Conservation (phyloP, 2,113 vertebrate genomes). For the Sisor rabdophorus region DNA sequence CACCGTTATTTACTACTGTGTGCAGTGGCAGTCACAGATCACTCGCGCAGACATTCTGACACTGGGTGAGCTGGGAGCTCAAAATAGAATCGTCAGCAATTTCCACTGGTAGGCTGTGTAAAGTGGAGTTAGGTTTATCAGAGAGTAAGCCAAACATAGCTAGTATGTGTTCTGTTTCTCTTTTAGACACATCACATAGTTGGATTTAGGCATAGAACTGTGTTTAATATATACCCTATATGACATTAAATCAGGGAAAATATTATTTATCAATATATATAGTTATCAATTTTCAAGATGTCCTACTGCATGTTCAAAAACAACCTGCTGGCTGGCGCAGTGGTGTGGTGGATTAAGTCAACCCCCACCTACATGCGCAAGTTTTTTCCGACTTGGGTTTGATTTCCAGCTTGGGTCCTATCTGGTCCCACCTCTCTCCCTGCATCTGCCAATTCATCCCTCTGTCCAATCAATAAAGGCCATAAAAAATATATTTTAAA, state of each 20-base stretch:
- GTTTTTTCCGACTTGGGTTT: too few relatives aligned
- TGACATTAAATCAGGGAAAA: not conserved
- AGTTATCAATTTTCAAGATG: too few relatives aligned
- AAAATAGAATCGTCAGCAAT: constrained; percentile 72
- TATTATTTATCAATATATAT: too few relatives aligned
- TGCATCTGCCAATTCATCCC: too few relatives aligned
- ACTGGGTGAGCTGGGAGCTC: constrained; percentile 66
- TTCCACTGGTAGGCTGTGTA: constrained; percentile 27
- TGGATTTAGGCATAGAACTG: not conserved
- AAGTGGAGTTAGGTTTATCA: constrained; percentile 57
- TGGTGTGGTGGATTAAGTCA: too few relatives aligned
- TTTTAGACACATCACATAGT: not conserved
- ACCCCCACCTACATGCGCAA: too few relatives aligned
- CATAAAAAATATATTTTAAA: too few relatives aligned
- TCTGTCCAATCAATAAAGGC: too few relatives aligned
- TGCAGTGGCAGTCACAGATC: constrained; percentile 75
- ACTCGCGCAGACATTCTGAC: constrained; percentile 76
- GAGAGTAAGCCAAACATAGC: constrained; percentile 5
- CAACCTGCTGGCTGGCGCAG: too few relatives aligned
- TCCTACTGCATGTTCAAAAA: too few relatives aligned
- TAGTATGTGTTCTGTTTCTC: not conserved
- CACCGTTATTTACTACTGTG: constrained; percentile 74
- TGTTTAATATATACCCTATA: not conserved
- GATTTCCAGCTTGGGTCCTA: too few relatives aligned
- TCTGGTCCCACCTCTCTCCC: too few relatives aligned